Evolutionary conservation across 2,113 vertebrate species (phyloP).

Genomic region (Lophius piscatorius): DNA sequence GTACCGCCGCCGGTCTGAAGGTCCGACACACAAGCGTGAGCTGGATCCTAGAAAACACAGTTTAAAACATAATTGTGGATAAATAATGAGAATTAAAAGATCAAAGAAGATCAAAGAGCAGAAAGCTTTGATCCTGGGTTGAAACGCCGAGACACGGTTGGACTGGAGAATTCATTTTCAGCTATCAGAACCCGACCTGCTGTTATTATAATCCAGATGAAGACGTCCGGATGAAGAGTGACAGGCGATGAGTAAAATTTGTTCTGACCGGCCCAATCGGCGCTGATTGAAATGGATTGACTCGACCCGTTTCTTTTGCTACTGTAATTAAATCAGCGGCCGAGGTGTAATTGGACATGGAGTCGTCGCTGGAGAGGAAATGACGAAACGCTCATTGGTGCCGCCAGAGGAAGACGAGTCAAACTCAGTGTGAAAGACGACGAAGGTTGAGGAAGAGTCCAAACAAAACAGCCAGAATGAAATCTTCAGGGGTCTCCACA

Average conservation of each 20-base stretch:
- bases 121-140: too few species aligned
- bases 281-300: constrained; percentile 76
- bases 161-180: constrained; percentile 20
- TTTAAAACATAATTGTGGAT: constrained; percentile 66
- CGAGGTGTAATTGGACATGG: constrained; percentile 68
- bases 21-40: too few species aligned
- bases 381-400: constrained; percentile 70
- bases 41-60: too few species aligned
- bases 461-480: constrained; percentile 39
- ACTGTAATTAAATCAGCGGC: constrained; percentile 77
- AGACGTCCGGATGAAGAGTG: constrained; percentile 49
- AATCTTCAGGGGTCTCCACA: constrained; percentile 13
- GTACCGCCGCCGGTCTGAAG: too few species aligned
- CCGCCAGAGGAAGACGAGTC: constrained; percentile 63
- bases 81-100: constrained; percentile 69
- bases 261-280: constrained; percentile 68
- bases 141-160: too few species aligned
- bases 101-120: too few species aligned
- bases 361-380: constrained; percentile 69
- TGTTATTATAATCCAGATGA: constrained; percentile 15
- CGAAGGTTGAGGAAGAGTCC: constrained; percentile 18
- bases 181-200: constrained; percentile 46
- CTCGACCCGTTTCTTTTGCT: constrained; percentile 74
- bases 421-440: constrained; percentile 60
- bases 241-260: constrained; percentile 71